Base-by-base conservation (phyloP, 2,113 vertebrate genomes). In the Dipodomys merriami region DNA sequence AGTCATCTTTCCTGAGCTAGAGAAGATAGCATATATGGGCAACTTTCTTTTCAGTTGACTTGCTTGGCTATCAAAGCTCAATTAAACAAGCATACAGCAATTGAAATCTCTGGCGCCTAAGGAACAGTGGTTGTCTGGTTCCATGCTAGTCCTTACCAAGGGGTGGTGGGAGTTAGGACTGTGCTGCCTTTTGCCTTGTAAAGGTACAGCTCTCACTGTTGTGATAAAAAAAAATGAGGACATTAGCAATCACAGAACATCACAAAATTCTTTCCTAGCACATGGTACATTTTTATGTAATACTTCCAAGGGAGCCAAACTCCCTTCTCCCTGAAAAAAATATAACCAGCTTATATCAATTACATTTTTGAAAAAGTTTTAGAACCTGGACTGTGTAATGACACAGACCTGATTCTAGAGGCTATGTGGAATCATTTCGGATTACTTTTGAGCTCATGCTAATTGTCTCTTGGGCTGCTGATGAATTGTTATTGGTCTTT, bases 51-150 rank as follows among this genome's bases (percentile, higher is more conserved):
- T 23, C 27, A 88, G 87, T 49, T 87, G 22, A 22, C 96, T 94
- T 92, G 64, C 89, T 83, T 95, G 89, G 10, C 82, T 96, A 73
- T 97, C 87, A 96, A 87, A 89, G 0, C 8, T 33, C 94, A 94
- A 71, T 97, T 95, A 57, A 57, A 91, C 35, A 94, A 89, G 29
- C 86, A 62, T 95, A 72, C 3, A 79, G 67, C 89, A 39, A 90
- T 78, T 69, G 83, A 87, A 90, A 39, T 96, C 90, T 77, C 39
- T 80, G 39, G 82, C 92, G 64, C 0, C 46, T 2, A 78, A 64
- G n/a, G 5, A 62, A 57, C 68, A 22, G 87, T 88, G 95, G 3
- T 78, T 96, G 74, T 95, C 73, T 96, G 49, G 85, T 46, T 13
- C 35, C 67, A 6, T 84, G 30, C 46, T 93, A 20, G 0, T 11